Base-by-base conservation (phyloP, 2,888 invertebrate species). In the Drosophila leonis region DNA sequence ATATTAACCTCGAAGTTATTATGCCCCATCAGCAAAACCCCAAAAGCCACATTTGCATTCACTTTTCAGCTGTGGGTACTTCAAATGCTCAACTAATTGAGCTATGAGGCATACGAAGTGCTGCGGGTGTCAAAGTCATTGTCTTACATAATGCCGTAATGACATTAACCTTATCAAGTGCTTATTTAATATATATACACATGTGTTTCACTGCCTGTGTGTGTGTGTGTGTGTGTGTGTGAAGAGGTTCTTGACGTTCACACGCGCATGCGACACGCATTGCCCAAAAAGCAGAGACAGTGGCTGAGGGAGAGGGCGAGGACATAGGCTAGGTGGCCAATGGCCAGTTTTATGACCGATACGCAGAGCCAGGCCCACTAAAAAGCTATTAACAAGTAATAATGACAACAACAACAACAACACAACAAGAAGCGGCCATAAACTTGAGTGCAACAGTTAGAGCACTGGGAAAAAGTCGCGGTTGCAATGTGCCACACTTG, bases 381-480 rank as follows among this genome's bases (percentile, higher is more conserved):
- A 76, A 89, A 79, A 73, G 86, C 90, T 77, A 84, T 84, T 84
- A 84, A 90, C 90, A 73, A 82, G 88, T 88, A 85, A 88, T 90
- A 85, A 84, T 80, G 86, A 84, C 78, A 78, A 70, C 78, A 79
- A 27, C 72, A 66, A 20, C 63, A 70, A 44, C 61, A 65, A 4
- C 44, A 65, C 24, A 65, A 13, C 52, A 20, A 24, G 8, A 52
- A 59, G 44, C 60, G 72, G 15, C 51, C 57, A 57, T 67, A 69
- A 67, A 67, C 57, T 67, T 67, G 66, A 67, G 66, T 67, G 66
- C 60, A 82, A 37, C 61, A 65, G 44, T 44, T 41, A 57, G 41
- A 49, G 65, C 57, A 74, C 33, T 75, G 75, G 75, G 65, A 81
- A 66, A 66, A 78, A 64, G 90, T 78, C 82, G 83, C 88, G 71